A percentile compares a stretch with the other conserved stretches of the same genome.
Evolutionary conservation across 2,797 vertebrate species (phyloP).

Genomic region (Falco novaeseelandiae): DNA sequence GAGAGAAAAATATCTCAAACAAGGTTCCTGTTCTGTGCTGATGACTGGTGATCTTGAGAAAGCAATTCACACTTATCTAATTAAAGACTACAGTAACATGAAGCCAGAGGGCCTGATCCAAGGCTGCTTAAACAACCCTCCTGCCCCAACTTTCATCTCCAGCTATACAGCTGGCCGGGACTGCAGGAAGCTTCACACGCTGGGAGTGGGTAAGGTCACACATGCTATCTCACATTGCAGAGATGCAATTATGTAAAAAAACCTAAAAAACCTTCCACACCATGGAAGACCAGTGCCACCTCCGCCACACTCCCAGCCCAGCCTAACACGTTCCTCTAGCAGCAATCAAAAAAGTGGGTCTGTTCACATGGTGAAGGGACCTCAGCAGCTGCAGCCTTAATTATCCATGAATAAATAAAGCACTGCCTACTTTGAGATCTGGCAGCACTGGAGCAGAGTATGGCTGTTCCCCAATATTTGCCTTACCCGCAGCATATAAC

Average conservation of each 20-base stretch:
- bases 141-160: not conserved
- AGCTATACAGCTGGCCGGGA: not conserved
- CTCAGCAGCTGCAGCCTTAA: not conserved
- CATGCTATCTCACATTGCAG: not conserved
- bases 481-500: not conserved
- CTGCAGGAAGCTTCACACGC: no score
- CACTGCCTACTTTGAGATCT: not conserved
- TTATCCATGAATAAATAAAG: not conserved
- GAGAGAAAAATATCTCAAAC: rapidly evolving
- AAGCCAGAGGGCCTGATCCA: not conserved
- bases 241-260: not conserved
- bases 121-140: not conserved
- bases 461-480: not conserved
- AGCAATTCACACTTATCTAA: not conserved
- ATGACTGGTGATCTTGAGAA: not conserved
- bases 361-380: not conserved
- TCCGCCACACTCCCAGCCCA: not conserved
- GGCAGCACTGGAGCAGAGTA: not conserved
- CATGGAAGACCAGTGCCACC: not conserved
- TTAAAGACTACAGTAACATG: not conserved
- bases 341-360: not conserved
- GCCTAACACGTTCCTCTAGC: not conserved
- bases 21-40: rapidly evolving
- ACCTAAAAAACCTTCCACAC: not conserved
- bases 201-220: not conserved